Evolutionary conservation across 2,113 vertebrate genomes (phyloP).

Genomic region (Sceloporus tristichus): DNA sequence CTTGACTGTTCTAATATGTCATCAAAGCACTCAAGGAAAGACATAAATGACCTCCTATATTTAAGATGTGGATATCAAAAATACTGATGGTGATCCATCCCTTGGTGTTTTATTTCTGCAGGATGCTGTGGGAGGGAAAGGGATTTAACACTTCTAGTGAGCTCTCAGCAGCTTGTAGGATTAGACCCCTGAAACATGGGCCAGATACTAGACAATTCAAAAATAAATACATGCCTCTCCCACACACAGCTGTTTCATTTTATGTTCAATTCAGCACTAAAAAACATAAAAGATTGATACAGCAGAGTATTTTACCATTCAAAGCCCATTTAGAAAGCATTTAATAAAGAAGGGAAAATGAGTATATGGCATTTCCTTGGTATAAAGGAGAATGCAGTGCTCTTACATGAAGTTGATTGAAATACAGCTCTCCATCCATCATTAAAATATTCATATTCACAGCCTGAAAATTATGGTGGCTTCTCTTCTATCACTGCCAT

Average conservation of each 20-base stretch:
- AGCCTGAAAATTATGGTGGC: constrained; percentile 24
- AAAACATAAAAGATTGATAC: constrained; percentile 68
- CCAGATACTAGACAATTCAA: constrained; percentile 65
- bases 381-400: constrained; percentile 64
- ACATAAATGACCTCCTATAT: neutral
- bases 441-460: neutral
- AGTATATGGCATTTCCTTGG: constrained; percentile 64
- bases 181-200: constrained; percentile 68
- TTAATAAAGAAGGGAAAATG: constrained; percentile 59
- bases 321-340: constrained; percentile 61
- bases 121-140: constrained; percentile 68
- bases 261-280: constrained; percentile 60
- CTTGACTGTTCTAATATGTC: neutral
- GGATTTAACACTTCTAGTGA: constrained; percentile 59
- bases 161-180: constrained; percentile 59
- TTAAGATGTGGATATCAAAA: neutral
- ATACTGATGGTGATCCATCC: neutral
- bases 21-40: neutral
- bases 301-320: constrained; percentile 63
- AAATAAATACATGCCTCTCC: constrained; percentile 72
- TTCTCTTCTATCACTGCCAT: neutral
- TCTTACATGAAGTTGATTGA: constrained; percentile 50
- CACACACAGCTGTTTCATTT: constrained; percentile 75
- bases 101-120: constrained; percentile 45
- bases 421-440: constrained; percentile 39